Evolutionary conservation across 2,797 vertebrate species (phyloP), one percentile per base, ranked within the genome.

Genomic region (Clarias platycephalus): DNA sequence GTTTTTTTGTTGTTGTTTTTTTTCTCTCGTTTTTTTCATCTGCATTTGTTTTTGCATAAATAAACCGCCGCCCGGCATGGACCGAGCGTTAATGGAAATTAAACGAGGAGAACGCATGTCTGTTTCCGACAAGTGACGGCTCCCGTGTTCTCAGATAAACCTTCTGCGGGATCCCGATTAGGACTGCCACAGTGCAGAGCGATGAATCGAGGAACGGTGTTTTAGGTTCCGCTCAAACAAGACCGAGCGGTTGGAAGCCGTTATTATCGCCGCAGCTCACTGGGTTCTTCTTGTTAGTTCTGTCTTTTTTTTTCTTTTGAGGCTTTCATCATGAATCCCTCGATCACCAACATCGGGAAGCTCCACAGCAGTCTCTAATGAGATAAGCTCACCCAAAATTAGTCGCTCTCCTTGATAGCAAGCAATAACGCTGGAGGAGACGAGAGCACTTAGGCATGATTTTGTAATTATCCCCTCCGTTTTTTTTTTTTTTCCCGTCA

Each of bases 111-210:
- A 83, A 82, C 58, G 76, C 34, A 49, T 60, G 66, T 76, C 49
- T 77, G 80, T 85, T 81, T 62, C 58, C 70, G 72, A 86, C 79
- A 49, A 84, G 84, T 68, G 83, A 83, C 68, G 72, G 80, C 80
- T 62, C 55, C 53, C 31, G 40, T 64, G 31, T 83, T 85, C 70
- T 60, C 71, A 26, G 57, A 78, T 40, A 62, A 78, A 78, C 57
- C 76, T 78, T 87, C 79, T 83, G 84, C 34, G 31, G 57, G 57
- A 81, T 63, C n/a, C 72, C 84, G 87, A 90, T 88, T 87, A 88
- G 78, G 71, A n/a, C 57, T 1, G 81, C 83, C 64, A 55, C 78
- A 28, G 55, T 31, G 77, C 66, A 18, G 67, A 66, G 83, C 57
- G 10, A 3, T 80, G 84, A 86, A 85, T 81, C 84, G 67, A 40